Evolutionary conservation across 2,888 invertebrate genomes (phyloP), one percentile per base, ranked within the genome.

Genomic region (Tachina fera): DNA sequence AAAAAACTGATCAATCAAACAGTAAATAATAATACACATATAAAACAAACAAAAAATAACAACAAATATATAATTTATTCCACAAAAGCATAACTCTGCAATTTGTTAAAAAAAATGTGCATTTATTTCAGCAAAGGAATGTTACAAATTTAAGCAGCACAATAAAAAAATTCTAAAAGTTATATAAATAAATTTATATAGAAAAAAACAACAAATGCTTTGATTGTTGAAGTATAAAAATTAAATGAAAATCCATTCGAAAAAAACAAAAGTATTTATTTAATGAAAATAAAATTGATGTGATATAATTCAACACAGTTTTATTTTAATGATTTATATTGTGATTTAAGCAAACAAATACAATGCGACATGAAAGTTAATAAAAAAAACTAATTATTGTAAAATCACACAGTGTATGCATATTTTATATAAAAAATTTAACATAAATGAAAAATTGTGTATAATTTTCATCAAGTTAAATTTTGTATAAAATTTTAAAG

Each of bases 221-320:
- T 81, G 60, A 68, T 61, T 47, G 56, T 9, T 68, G 19, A 81
- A 56, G 81, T 81, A 68, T 53, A 41, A 61, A 74, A 53, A 70
- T 43, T 49, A 11, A 39, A 51, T 51, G 47, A n/a, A 47, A 56
- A 56, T 14, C 10, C 19, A 67, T 16, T 76, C 13, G 1, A 31
- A 65, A 53, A 74, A 67, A 1, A 3, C 0, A 9, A 65, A 68
- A 31, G 45, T 56, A 19, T 49, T 47, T 4, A 51, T 3, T 49
- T n/a, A 41, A n/a, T 14, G 51, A 14, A 53, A 43, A 19, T 19
- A 45, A 41, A 49, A 68, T 19, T 65, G 10, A 53, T 41, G 6
- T 51, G n/a, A 56, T 43, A 3, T 51, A 11, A 45, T 56, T 45
- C 22, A 45, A 58, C 9, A 45, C 14, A 11, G 10, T 22, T 39